A percentile compares a stretch with the other conserved stretches of the same genome.
Evolutionary conservation across 2,888 invertebrate genomes (phyloP).

Genomic region (Clepsis dumicolana): DNA sequence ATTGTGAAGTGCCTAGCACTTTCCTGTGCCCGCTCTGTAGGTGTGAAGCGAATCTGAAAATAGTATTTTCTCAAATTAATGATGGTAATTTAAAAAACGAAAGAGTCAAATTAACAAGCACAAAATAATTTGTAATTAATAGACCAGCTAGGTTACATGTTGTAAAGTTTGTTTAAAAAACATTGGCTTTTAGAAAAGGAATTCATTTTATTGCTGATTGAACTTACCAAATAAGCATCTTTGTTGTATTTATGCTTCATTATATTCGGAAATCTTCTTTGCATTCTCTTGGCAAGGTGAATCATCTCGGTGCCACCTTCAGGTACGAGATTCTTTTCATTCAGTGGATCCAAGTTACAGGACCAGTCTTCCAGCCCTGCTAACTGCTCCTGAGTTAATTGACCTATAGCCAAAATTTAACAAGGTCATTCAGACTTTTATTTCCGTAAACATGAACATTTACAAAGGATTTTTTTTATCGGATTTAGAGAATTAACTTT

Average conservation of each 20-base stretch:
- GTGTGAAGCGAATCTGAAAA: conserved; percentile 91
- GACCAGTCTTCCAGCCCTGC: conserved; percentile 87
- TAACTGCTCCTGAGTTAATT: conserved; percentile 72
- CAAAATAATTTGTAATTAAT: too few species aligned
- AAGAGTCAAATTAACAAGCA: too few species aligned
- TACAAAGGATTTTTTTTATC: too few species aligned
- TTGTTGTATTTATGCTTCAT: conserved; percentile 88
- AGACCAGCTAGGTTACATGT: too few species aligned
- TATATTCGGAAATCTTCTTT: conserved; percentile 89
- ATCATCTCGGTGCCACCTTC: conserved; percentile 93
- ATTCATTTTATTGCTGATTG: too few species aligned
- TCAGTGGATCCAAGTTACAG: conserved; percentile 74
- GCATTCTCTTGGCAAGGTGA: conserved; percentile 90
- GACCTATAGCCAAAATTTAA: conserved; percentile 55
- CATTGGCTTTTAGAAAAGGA: too few species aligned
- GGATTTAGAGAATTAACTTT: background rate
- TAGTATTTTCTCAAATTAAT: conserved; percentile 41
- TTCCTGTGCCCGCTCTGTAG: conserved; percentile 90
- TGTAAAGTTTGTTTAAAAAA: too few species aligned
- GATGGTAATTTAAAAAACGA: too few species aligned
- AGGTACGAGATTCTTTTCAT: conserved; percentile 88
- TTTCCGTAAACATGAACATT: too few species aligned
- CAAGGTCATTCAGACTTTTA: background rate
- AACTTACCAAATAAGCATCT: conserved; percentile 84
- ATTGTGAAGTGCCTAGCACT: conserved; percentile 91